Base-by-base conservation (phyloP, 2,113 vertebrate genomes). In the Macheiramphus alcinus region DNA sequence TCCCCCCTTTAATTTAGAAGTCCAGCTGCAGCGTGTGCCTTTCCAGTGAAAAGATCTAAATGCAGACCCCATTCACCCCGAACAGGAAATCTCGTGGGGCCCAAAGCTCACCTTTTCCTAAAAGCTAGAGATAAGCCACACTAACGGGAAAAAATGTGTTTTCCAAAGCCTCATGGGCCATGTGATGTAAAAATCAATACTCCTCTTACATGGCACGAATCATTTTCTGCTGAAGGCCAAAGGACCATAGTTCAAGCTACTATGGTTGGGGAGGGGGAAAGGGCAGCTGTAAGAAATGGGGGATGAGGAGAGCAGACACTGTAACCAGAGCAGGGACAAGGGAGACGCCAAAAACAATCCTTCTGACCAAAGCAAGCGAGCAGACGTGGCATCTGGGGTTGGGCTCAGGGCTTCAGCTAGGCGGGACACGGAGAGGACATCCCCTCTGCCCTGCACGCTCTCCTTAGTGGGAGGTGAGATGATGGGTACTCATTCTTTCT, bases 11-110 rank as follows among this genome's bases (percentile, higher is more conserved):
- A 91, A 95, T 79, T 86, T 94, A 82, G 42, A 88, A 96, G 95
- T 86, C 89, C 94, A 96, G 81, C 72, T 96, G 95, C 93, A 96
- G 84, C 3, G 0, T 0, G 11, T 53, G 73, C 43, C 74, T 96
- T 90, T 87, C 86, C 72, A 88, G 88, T 70, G 88, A 97, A 97
- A 88, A 87, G 67, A 93, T 48, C 42, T 87, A 93, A 90, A 59
- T 50, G 38, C 45, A 65, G 65, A 76, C 15, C 47, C 34, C 62
- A 7, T 42, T 90, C 65, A 83, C 91, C 31, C 43, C 13, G 3
- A 85, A 43, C 47, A 85, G 52, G 78, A 95, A 96, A 81, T 31
- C 59, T 84, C 94, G 72, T 0, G 2, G 16, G n/a, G 47, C 68
- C 50, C 70, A 76, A 61, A 76, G 75, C 66, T 88, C 91, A 56